Evolutionary conservation across 2,797 vertebrate species (phyloP).

Genomic region (Acanthurus leucopareius): DNA sequence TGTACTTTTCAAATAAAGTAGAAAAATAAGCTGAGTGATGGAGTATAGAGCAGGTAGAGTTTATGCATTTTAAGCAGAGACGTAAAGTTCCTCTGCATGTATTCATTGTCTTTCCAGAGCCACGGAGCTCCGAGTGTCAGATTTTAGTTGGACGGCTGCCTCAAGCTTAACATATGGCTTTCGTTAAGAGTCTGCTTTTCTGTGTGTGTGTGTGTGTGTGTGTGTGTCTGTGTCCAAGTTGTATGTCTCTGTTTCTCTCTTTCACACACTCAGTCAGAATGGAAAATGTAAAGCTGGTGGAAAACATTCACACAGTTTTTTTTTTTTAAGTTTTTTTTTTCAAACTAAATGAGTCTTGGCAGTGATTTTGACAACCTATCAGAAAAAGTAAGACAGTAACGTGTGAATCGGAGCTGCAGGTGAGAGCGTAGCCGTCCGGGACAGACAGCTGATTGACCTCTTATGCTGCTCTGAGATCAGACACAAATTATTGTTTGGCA

Average conservation of each 20-base stretch:
- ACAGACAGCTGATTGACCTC: slow-evolving; percentile 24
- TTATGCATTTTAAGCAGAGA: slow-evolving; percentile 40
- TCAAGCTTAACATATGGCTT: slow-evolving; percentile 82
- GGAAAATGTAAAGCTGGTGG: slow-evolving; percentile 77
- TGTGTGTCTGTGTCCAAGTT: slow-evolving; percentile 60
- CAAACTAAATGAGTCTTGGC: slow-evolving; percentile 68
- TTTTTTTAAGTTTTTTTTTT: slow-evolving; percentile 42
- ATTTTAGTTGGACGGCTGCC: slow-evolving; percentile 64
- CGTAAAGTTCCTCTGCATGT: slow-evolving; percentile 58
- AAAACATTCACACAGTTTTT: slow-evolving; percentile 73
- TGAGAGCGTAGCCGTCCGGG: slow-evolving; percentile 33
- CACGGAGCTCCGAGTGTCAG: slow-evolving; percentile 39
- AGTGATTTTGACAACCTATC: slow-evolving; percentile 51
- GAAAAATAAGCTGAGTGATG: slow-evolving; percentile 23
- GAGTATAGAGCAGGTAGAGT: slow-evolving; percentile 36
- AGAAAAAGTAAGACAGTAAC: slow-evolving; percentile 25
- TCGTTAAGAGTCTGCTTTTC: slow-evolving; percentile 79
- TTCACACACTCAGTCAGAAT: slow-evolving; percentile 59
- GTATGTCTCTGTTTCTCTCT: slow-evolving; percentile 51
- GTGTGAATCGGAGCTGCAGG: slow-evolving; percentile 47
- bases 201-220: slow-evolving; percentile 4
- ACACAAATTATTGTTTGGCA: not conserved
- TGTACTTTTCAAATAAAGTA: slow-evolving; percentile 35
- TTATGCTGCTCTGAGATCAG: slow-evolving; percentile 2
- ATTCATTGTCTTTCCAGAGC: slow-evolving; percentile 38